Conservation (phyloP, 2,113 vertebrate genomes). For the Corythornis madagascariensis region DNA sequence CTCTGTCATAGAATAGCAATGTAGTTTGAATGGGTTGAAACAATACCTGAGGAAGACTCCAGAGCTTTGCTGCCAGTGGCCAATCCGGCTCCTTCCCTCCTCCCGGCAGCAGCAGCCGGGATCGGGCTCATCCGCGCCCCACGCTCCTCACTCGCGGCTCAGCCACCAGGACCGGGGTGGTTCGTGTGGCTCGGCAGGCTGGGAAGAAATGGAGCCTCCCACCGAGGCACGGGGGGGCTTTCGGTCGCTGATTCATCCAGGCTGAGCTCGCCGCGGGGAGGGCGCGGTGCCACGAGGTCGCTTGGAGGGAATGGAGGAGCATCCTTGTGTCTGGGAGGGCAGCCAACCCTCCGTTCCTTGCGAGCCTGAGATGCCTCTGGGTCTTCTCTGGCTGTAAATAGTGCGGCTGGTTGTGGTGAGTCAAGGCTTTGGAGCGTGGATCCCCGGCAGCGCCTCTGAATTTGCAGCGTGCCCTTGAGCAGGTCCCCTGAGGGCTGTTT, state of each 20-base stretch:
- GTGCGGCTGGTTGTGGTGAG: neutral
- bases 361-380: neutral
- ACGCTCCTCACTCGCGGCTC: neutral
- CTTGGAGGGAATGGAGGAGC: neutral
- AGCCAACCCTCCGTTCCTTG: neutral
- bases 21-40: too few relatives aligned
- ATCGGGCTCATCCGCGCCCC: too few relatives aligned
- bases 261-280: neutral
- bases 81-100: too few relatives aligned
- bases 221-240: fast-evolving
- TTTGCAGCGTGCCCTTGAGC: neutral
- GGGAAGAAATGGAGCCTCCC: neutral
- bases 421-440: neutral
- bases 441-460: neutral
- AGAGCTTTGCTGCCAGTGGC: too few relatives aligned
- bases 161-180: too few relatives aligned
- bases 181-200: fast-evolving
- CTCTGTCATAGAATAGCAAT: too few relatives aligned
- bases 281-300: fast-evolving
- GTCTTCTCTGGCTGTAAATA: neutral
- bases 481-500: fast-evolving
- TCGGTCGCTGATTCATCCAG: fast-evolving
- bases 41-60: too few relatives aligned
- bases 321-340: neutral
- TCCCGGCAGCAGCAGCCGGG: too few relatives aligned